These are phyloP conservation scores for Regulus satrapa DNA, from an alignment of 2,113 vertebrate genomes.

Conservation along the genomic window DNA sequence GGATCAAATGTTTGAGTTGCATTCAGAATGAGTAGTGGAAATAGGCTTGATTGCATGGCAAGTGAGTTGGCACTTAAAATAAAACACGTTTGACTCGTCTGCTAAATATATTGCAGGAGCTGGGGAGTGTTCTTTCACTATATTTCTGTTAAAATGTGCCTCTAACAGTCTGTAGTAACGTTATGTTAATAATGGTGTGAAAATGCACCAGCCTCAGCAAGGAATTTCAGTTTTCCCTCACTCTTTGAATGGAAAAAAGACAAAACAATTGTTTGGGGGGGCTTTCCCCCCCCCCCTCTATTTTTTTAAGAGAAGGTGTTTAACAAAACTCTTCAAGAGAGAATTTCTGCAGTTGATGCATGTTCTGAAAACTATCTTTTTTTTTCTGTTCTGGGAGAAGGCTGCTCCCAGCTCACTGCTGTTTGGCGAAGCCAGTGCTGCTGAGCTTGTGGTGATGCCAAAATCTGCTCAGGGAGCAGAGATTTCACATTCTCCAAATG, in stretches of 20 bases:
- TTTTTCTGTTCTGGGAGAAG: background rate
- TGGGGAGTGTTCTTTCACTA: background rate
- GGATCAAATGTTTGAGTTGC: background rate
- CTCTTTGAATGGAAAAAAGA: background rate
- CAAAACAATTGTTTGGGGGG: background rate
- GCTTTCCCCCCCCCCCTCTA: fast-evolving
- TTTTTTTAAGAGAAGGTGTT: background rate
- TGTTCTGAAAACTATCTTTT: fast-evolving
- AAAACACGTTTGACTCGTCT: slow-evolving; percentile 12
- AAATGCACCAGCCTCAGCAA: background rate
- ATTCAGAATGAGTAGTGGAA: slow-evolving; percentile 10
- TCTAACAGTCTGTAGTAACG: background rate
- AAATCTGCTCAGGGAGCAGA: background rate
- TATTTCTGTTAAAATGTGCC: background rate
- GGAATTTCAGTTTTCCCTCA: background rate
- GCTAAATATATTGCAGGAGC: slow-evolving; percentile 27
- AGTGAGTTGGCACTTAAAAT: slow-evolving; percentile 26
- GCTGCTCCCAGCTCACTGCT: background rate
- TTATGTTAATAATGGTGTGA: background rate
- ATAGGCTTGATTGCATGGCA: slow-evolving; percentile 44
- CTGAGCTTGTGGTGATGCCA: background rate
- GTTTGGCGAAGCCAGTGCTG: background rate
- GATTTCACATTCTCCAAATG: background rate
- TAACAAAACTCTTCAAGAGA: background rate
- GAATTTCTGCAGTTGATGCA: background rate